A percentile compares a stretch with the other conserved stretches of the same genome.
These are phyloP conservation scores for Asobara japonica DNA, from an alignment of 1,140 invertebrate species.

Conservation along the genomic window DNA sequence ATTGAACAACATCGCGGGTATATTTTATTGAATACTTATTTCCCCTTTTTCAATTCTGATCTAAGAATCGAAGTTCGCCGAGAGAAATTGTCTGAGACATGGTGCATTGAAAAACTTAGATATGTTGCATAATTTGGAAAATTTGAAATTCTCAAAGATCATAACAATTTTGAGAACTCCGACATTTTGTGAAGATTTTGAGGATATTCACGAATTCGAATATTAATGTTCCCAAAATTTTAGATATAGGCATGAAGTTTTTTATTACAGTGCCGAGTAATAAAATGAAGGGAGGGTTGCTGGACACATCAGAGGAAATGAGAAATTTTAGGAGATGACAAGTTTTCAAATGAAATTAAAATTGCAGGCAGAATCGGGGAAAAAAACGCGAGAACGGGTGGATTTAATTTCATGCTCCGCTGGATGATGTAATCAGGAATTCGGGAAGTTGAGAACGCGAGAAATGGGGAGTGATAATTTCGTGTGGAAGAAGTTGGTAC, in stretches of 20 bases:
- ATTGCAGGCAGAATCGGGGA: not conserved
- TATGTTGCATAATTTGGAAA: too few species aligned
- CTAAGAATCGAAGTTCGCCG: too few species aligned
- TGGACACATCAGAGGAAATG: not conserved
- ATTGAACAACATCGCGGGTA: too few species aligned
- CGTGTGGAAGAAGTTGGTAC: not conserved
- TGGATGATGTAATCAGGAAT: conserved; percentile 28
- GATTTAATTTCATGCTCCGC: conserved; percentile 26
- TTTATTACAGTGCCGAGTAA: too few species aligned
- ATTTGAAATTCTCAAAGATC: too few species aligned
- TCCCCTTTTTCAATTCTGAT: too few species aligned
- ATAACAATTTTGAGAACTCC: too few species aligned
- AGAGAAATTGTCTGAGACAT: too few species aligned
- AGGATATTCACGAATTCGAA: too few species aligned
- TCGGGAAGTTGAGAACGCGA: conserved; percentile 7
- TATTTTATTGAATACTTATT: too few species aligned
- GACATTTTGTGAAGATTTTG: too few species aligned
- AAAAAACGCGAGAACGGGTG: not conserved
- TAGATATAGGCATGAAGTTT: not conserved
- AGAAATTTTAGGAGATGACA: not conserved
- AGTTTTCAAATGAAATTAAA: conserved; percentile 26
- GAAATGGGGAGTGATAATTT: not conserved
- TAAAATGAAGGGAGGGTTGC: not conserved
- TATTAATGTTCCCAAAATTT: conserved; percentile 23
- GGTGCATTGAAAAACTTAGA: too few species aligned